Evolutionary conservation across 2,113 vertebrate genomes (phyloP).

Genomic region (Limanda limanda): DNA sequence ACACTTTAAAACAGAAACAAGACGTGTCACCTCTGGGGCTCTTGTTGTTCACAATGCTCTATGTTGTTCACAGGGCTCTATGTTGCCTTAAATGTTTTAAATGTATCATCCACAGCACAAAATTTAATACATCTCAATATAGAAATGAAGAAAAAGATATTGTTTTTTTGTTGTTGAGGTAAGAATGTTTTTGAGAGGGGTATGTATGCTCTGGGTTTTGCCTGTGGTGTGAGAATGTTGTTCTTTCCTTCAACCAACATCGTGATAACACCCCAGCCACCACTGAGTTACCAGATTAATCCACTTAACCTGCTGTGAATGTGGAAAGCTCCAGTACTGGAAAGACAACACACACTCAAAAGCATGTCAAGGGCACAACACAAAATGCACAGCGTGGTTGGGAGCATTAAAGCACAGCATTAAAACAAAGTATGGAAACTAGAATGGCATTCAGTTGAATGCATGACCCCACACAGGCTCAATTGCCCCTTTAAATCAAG

Average conservation of each 20-base stretch:
- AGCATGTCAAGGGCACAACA: background rate
- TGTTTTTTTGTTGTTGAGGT: background rate
- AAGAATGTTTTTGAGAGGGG: background rate
- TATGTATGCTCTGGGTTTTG: background rate
- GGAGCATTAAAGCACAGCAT: background rate
- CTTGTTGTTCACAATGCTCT: conserved; percentile 8
- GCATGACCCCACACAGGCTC: too few species aligned
- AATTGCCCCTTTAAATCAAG: too few species aligned
- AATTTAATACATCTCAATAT: background rate
- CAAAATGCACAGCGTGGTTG: background rate
- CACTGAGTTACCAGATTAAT: conserved; percentile 14
- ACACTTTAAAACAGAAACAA: conserved; percentile 37
- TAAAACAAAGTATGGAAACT: too few species aligned
- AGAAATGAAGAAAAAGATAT: background rate
- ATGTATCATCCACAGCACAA: background rate
- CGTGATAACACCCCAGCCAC: background rate
- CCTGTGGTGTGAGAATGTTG: conserved; percentile 25
- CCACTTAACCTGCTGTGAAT: background rate
- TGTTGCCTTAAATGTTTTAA: background rate
- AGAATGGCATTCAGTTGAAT: too few species aligned
- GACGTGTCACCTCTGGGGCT: background rate
- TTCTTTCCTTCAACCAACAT: conserved; percentile 24
- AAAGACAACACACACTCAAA: background rate
- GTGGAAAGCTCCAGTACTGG: background rate
- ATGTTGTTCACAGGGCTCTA: background rate